These are phyloP conservation scores for Eulemur coronatus DNA, from an alignment of 2,797 vertebrate genomes.

Conservation along the genomic window DNA sequence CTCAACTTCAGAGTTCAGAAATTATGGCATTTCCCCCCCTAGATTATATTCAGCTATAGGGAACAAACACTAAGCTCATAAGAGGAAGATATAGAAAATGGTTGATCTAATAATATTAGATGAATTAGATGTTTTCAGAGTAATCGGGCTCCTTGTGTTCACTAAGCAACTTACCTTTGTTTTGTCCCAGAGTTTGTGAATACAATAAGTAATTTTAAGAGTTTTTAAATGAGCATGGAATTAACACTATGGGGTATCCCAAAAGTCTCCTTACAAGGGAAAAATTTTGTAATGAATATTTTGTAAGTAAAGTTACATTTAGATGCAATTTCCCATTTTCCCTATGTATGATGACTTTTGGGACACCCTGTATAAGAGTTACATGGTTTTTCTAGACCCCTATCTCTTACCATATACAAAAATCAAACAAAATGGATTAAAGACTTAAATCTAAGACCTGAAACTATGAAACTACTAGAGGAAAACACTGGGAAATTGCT, in stretches of 20 bases:
- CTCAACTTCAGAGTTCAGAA: background rate
- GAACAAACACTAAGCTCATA: background rate
- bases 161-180: background rate
- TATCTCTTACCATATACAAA: background rate
- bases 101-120: background rate
- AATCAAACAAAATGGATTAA: background rate
- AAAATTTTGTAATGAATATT: too few relatives aligned
- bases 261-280: too few relatives aligned
- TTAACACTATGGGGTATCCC: background rate
- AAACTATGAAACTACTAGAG: background rate
- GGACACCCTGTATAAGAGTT: background rate
- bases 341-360: too few relatives aligned
- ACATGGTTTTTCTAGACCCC: background rate
- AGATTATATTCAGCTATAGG: background rate
- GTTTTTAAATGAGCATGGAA: background rate
- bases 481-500: background rate
- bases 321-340: too few relatives aligned
- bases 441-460: background rate
- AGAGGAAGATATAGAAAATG: background rate
- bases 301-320: too few relatives aligned
- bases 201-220: background rate
- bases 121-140: background rate
- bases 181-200: background rate
- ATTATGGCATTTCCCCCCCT: accelerated
- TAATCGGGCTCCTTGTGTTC: background rate